Evolutionary conservation across 1,140 invertebrate genomes (phyloP), one percentile per base, ranked within the genome.

Genomic region (Steinernema khuongi): DNA sequence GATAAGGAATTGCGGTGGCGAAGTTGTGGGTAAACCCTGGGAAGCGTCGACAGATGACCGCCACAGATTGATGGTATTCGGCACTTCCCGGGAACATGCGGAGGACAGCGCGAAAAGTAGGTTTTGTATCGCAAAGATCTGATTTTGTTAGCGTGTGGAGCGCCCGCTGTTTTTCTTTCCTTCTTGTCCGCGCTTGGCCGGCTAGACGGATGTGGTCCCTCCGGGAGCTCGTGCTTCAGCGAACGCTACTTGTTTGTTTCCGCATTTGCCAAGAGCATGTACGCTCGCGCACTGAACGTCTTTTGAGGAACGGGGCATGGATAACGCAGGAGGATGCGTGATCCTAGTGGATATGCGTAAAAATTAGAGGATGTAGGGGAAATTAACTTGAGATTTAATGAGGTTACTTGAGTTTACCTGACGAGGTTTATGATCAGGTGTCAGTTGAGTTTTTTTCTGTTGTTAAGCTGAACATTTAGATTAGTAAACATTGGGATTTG

Each of bases 1-100:
- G 70, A 71, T 71, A 17, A 28, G 14, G 29, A n/a, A 14, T n/a
- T 67, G 32, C n/a, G 70, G 70, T n/a, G 70, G 70, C 14, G 19
- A 71, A 19, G 28, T 71, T 30, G 32, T 71, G 31, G 28, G 71
- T 0, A 41, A 69, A 11, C 32, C 41, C 0, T 67, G 33, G 1
- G 70, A 69, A 67, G 0, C 0, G 7, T 7, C 14, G 11, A 28
- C 22, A 11, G 71, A 14, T 11, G 4, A 2, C 14, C 4, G 50
- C 14, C 4, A 26, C 50, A 60, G 26, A 7, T 26, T 60, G 7
- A 60, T 60, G 7, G 22, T 60, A 4, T 26, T 4, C 26, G 50
- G 50, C 4, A 60, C 11, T 22, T 4, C 4, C 22, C 14, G 14
- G 50, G 50, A 60, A 60, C 2, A 60, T 26, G n/a, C 36, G 7